Conservation (phyloP, 23 tunicate species). For the Oikopleura albicans region DNA sequence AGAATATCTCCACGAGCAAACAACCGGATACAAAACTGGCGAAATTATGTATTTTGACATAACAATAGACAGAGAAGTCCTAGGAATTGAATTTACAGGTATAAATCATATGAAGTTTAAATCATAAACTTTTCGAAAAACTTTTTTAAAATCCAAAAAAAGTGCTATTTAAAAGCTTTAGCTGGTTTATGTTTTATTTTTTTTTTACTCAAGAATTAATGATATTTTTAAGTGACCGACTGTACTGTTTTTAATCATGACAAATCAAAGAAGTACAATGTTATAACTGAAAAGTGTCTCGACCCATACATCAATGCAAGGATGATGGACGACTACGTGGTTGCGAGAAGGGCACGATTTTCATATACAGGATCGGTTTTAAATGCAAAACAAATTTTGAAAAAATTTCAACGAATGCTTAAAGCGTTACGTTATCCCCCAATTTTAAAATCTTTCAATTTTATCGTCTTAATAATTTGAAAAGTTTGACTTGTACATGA, state of each 20-base stretch:
- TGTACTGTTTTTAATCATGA: background rate
- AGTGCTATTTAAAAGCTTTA: too few relatives aligned
- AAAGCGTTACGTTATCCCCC: too few relatives aligned
- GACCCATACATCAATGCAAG: background rate
- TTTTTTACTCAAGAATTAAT: too few relatives aligned
- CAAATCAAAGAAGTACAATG: background rate
- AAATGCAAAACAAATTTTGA: too few relatives aligned
- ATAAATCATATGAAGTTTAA: too few relatives aligned
- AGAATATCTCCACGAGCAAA: background rate
- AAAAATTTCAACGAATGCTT: too few relatives aligned
- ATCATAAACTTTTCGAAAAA: too few relatives aligned
- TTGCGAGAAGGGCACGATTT: background rate
- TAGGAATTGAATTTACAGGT: constrained; percentile 8
- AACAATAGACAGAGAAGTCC: background rate
- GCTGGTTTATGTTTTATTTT: too few relatives aligned
- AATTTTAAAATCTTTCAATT: too few relatives aligned
- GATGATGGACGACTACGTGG: background rate
- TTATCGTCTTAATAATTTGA: too few relatives aligned
- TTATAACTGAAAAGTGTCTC: background rate
- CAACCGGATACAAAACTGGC: background rate
- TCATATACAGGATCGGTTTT: background rate
- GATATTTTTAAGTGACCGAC: constrained; percentile 10
- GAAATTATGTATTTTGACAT: constrained; percentile 13
- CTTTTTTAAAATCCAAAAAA: too few relatives aligned
- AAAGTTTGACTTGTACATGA: too few relatives aligned